Evolutionary conservation across 2,797 vertebrate species (phyloP), one percentile per base, ranked within the genome.

Genomic region (Cichlasoma orientale): DNA sequence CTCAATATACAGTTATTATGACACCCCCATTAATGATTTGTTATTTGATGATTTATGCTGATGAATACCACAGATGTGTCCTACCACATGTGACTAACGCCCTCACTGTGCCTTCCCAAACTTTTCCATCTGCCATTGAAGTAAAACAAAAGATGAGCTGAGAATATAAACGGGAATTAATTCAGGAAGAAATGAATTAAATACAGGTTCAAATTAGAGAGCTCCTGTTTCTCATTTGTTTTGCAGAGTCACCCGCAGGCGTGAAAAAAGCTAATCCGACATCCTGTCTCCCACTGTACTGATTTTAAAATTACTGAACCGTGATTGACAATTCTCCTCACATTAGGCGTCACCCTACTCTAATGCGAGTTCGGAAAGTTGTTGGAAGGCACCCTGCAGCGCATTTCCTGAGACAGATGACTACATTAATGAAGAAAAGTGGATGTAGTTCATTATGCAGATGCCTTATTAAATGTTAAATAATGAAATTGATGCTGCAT

Each of bases 301-400:
- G 78, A 88, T 87, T 53, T 61, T 27, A 74, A 86, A 82, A 87
- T 79, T 59, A 84, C 47, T 12, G 5, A 71, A 80, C 74, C 31
- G 69, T 85, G 86, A 90, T 86, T 85, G 80, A 85, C 73, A 81
- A 25, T 74, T 71, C 55, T 41, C 57, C 69, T 87, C 73, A 58
- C 73, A 76, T 73, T 78, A 50, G 56, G 21, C 59, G 74, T 59
- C 74, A 61, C 25, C 55, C 12, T 5, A 8, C 16, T 75, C 44
- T 72, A 47, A 1, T 33, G 72, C 71, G 59, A 53, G 72, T 7
- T 23, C 61, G n/a, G 47, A 33, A 79, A 80, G 68, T 79, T 72
- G 78, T 90, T 78, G 86, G 21, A 73, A 21, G 74, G 18, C 18
- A 9, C 75, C 84, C 87, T 75, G 83, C 63, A 80, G 86, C 71